phyloP scores from a whole-genome alignment of 2,888 invertebrate genomes.

The Cistogaster globosa region DNA sequence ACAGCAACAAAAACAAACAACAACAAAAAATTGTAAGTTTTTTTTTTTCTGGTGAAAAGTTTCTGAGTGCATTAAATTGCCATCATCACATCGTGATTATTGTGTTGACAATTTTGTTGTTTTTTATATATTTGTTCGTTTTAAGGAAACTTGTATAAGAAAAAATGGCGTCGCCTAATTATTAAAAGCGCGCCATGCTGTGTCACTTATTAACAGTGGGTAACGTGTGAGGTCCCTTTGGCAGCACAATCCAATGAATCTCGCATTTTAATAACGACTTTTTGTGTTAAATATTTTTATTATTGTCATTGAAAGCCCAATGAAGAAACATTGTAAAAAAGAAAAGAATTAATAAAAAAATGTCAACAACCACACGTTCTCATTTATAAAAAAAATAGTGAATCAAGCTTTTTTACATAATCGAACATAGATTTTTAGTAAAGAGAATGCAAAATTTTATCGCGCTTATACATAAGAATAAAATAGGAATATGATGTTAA shows the following conservation, averaged over 20 bases:
- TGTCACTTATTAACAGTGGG: slow-evolving; percentile 60
- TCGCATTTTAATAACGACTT: slow-evolving; percentile 48
- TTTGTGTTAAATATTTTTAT: neutral
- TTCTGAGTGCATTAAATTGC: slow-evolving; percentile 62
- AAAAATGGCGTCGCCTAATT: slow-evolving; percentile 71
- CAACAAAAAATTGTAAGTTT: neutral
- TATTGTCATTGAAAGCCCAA: slow-evolving; percentile 43
- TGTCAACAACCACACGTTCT: neutral
- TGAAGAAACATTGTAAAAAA: slow-evolving; percentile 47
- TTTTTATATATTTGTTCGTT: slow-evolving; percentile 1
- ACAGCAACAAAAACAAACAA: neutral
- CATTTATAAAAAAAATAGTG: neutral
- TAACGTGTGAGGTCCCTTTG: slow-evolving; percentile 62
- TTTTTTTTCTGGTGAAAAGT: slow-evolving; percentile 39
- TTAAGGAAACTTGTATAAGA: slow-evolving; percentile 35
- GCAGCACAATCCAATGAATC: slow-evolving; percentile 50
- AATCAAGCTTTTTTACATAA: neutral
- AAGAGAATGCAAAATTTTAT: too few relatives aligned
- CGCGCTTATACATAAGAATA: too few relatives aligned
- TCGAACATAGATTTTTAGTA: neutral
- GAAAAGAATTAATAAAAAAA: slow-evolving; percentile 2
- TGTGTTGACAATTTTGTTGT: slow-evolving; percentile 58
- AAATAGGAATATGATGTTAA: too few relatives aligned
- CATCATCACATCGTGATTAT: slow-evolving; percentile 49
- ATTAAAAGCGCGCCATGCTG: slow-evolving; percentile 68